Base-by-base conservation (phyloP, 2,888 invertebrate species). In the Physocephala rufipes region DNA sequence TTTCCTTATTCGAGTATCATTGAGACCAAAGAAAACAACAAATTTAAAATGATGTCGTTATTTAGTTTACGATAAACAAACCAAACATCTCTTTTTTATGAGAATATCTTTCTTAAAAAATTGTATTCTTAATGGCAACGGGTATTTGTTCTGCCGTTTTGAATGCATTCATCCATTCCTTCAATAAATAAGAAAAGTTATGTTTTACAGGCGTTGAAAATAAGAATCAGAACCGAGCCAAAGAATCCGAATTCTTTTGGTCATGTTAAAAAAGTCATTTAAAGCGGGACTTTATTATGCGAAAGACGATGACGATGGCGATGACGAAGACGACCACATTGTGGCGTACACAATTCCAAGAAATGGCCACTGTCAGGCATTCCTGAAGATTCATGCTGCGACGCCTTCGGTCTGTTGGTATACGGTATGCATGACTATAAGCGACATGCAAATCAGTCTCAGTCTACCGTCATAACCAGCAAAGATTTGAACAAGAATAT, bases 11-110 rank as follows among this genome's bases (percentile, higher is more conserved):
- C 24, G 24, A 30, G 61, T 65, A 73, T n/a, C n/a, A n/a, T n/a
- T n/a, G 69, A 24, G 68, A 47, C 43, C 62, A 64, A 64, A 65
- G n/a, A 2, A 43, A 59, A n/a, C n/a, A 45, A 59, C 21, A 16
- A 51, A n/a, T 45, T 16, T 67, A 59, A n/a, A 73, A 74, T 78
- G 75, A 76, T 76, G 71, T 76, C 74, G 72, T 74, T 78, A 77
- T 77, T 77, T 80, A 77, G 75, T 77, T 76, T 64, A 58, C 72
- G 76, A 76, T 74, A 76, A 80, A 78, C 21, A 53, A 53, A 21
- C 53, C 21, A 53, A 53, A 53, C 21, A 53, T 53, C 55, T 28
- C 16, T 24, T 13, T 58, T 58, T 55, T 21, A 55, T 2, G 26
- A 21, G 21, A 21, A 4, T 2, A 7, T 51, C 2, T 15, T n/a